Base-by-base conservation (phyloP, 2,888 invertebrate genomes). In the Antheraea assamensis region DNA sequence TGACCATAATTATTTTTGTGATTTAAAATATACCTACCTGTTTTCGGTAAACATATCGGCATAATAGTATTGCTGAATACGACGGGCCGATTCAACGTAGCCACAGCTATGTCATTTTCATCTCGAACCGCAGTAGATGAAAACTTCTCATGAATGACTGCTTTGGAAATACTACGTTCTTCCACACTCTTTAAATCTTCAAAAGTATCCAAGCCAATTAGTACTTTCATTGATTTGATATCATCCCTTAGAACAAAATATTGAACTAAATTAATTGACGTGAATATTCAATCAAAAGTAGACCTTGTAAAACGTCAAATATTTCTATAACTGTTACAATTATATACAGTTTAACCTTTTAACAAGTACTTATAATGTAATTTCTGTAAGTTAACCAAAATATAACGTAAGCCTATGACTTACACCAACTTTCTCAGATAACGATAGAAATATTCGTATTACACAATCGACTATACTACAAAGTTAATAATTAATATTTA, bases 91-190 rank as follows among this genome's bases (percentile, higher is more conserved):
- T 87, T 82, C 3, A 96, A 78, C 66, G 92, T 95, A 0, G 95
- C 92, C 27, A 96, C 86, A 0, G 96, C 95, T 66, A 96, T 95
- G 79, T 96, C 96, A 77, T 96, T 95, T 73, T 94, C 95, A 74
- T 95, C 95, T 75, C 95, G 86, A 0, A 94, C 87, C 1, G 92
- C 87, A 68, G 95, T 93, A 2, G 95, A 94, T 1, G 91, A 90
- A 79, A 95, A 96, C 0, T 80, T 76, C 75, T 95, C 92, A 77
- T 95, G 95, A 66, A 95, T 90, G n/a, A 88, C 84, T 13, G 91
- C 88, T 0, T 82, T 70, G 0, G 90, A 85, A 70, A 95, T 91
- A 47, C 86, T 88, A 55, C 93, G 83, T 68, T 87, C 82, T 72
- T 89, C 88, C 1, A 95, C 95, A 61, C 88, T 84, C 0, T 78